Base-by-base conservation (phyloP, 1,140 invertebrate species). In the Oreohelix idahoensis region DNA sequence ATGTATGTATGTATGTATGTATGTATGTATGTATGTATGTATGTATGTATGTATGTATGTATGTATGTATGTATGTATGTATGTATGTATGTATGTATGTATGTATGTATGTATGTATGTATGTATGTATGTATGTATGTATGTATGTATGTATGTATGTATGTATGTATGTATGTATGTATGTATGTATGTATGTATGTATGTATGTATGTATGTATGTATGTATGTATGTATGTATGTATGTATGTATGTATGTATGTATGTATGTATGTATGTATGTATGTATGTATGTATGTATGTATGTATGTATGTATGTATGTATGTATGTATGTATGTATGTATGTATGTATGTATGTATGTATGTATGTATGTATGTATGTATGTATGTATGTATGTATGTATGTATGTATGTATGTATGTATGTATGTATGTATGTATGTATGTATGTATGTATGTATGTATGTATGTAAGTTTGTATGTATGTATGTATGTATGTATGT, bases 371-470 rank as follows among this genome's bases (percentile, higher is more conserved):
- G 35, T 38, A 39, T 74, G 35, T 66, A 32, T 29, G 17, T 66
- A 17, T 66, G 29, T 29, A 32, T 32, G 29, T 29, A 32, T 66
- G 29, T 74, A 23, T 38, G 38, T 74, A 39, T 74, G 71, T 74
- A 74, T 38, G 10, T 74, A 11, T 74, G 38, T 38, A 74, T 74
- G 71, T 74, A 23, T 38, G 35, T 39, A 42, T 38, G 38, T 74
- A 23, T 74, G 38, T 32, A 66, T 66, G 63, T 66, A 17, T 29
- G 8, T 32, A 32, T 29, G 63, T 66, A 66, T 66, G 63, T 38
- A 74, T 39, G 71, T 74, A 39, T 26, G 10, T 39, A 42, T 38
- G 71, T 74, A 74, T 74, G 71, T 38, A 74, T 74, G 38, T 74
- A 32, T 66, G 29, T 66, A 32, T 29, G 15, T 32, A 32, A 1